Evolutionary conservation across 1,140 invertebrate species (phyloP), one percentile per base, ranked within the genome.

Genomic region (Drosophila littoralis): DNA sequence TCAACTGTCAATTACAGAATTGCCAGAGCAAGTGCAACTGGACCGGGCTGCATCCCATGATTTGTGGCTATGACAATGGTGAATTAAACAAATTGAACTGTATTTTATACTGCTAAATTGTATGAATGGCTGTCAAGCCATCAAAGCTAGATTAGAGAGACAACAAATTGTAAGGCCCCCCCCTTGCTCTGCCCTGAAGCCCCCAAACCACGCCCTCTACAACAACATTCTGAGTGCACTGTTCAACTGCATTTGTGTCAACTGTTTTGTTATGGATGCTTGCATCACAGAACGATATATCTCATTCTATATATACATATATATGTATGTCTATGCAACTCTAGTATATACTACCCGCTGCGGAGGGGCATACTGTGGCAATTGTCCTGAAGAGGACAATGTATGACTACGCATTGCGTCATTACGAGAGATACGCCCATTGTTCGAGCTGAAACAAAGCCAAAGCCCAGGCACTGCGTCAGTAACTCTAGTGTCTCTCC

Each of bases 331-430:
- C 22, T 28, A 28, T 28, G 22, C 22, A 28, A 28, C 22, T 28
- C 4, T 28, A 3, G 22, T 28, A 13, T 33, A 52, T 10, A 17
- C 17, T 15, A 12, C 12, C 42, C n/a, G 42, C 9, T 9, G 12
- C 6, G 45, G 33, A 36, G 32, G 10, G 10, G 35, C 57, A 28
- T 15, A 33, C 45, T 22, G 17, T 55, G 42, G 13, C 70, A 63
- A 75, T 77, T 81, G 79, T 79, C 64, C 77, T 69, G 43, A 13
- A 45, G 54, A 74, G 77, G 51, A 79, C 80, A 83, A 76, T 86
- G 79, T 79, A 82, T 84, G 72, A 80, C 72, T 89, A 89, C 83
- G 84, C 83, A 88, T 80, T 88, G 83, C 83, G 83, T 89, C 83
- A 88, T 81, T 80, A 72, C 65, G 73, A 89, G 65, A 75, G 78